phyloP scores from a whole-genome alignment of 2,888 invertebrate species.

The Drosophila paracracens region DNA sequence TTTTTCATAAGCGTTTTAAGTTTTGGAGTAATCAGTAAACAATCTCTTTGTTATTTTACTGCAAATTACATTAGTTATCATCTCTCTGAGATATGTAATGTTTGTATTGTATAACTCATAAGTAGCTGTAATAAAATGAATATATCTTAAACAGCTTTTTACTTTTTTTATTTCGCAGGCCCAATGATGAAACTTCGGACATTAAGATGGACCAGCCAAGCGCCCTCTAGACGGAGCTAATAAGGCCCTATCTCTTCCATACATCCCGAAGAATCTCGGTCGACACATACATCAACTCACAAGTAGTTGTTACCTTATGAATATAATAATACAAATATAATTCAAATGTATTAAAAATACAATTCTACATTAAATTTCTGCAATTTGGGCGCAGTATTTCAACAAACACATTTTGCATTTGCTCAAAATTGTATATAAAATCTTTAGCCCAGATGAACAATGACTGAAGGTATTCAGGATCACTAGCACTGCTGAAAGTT shows the following conservation, averaged over 20 bases:
- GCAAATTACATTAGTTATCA: not conserved
- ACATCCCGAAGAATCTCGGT: not conserved
- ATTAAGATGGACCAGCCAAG: not conserved
- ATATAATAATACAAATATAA: not conserved
- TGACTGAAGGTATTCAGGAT: not conserved
- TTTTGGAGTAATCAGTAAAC: not conserved
- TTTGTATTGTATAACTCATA: not conserved
- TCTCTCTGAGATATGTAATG: not conserved
- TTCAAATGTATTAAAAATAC: not conserved
- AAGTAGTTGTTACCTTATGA: not conserved
- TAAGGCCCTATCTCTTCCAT: not conserved
- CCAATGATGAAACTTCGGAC: not conserved
- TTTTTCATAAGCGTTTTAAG: not conserved
- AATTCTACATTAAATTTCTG: not conserved
- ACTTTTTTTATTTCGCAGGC: not conserved
- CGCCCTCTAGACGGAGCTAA: fast-evolving
- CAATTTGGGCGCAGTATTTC: not conserved
- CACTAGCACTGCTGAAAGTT: not conserved
- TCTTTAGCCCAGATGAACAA: not conserved
- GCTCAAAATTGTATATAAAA: not conserved
- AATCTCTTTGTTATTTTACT: not conserved
- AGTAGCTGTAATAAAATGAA: not conserved
- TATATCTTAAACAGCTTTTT: not conserved
- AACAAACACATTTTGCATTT: not conserved
- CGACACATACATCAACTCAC: not conserved